Percentiles rank a stretch among this genome's conserved stretches.
phyloP scores from a whole-genome alignment of 1,140 invertebrate species.

The Mactra quadrangularis region DNA sequence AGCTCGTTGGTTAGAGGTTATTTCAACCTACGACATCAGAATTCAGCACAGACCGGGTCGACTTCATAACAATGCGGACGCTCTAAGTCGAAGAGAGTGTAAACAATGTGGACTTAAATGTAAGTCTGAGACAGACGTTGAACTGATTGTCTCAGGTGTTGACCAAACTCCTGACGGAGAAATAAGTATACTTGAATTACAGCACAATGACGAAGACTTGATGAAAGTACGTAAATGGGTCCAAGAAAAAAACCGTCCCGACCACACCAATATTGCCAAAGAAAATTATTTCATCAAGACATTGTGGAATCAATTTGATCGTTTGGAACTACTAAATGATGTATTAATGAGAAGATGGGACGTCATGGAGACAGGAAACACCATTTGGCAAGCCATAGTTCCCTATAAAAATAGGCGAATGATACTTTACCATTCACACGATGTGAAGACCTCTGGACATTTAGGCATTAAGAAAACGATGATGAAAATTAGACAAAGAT shows the following conservation, averaged over 20 bases:
- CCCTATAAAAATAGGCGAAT: not conserved
- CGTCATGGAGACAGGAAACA: not conserved
- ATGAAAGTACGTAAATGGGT: slow-evolving; percentile 7
- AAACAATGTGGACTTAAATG: not conserved
- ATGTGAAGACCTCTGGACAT: slow-evolving; percentile 34
- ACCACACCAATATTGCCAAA: not conserved
- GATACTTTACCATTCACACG: slow-evolving; percentile 27
- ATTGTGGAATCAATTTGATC: slow-evolving; percentile 22
- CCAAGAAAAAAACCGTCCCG: not conserved
- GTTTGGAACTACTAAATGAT: not conserved
- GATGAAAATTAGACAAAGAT: slow-evolving; percentile 37
- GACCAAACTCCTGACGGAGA: no score
- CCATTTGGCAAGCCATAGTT: slow-evolving; percentile 16
- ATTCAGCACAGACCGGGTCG: slow-evolving; percentile 60
- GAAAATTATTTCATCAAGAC: slow-evolving; percentile 17
- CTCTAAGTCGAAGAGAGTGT: slow-evolving; percentile 55
- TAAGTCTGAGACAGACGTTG: not conserved
- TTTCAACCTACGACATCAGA: not conserved
- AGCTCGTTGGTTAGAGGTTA: slow-evolving; percentile 14
- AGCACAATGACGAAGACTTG: no score
- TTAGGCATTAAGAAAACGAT: slow-evolving; percentile 38
- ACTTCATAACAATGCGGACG: slow-evolving; percentile 69
- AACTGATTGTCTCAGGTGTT: no score
- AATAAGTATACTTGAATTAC: no score
- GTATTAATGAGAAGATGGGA: slow-evolving; percentile 9